Evolutionary conservation across 1,140 invertebrate genomes (phyloP).

Genomic region (Euura saliciscinereae): DNA sequence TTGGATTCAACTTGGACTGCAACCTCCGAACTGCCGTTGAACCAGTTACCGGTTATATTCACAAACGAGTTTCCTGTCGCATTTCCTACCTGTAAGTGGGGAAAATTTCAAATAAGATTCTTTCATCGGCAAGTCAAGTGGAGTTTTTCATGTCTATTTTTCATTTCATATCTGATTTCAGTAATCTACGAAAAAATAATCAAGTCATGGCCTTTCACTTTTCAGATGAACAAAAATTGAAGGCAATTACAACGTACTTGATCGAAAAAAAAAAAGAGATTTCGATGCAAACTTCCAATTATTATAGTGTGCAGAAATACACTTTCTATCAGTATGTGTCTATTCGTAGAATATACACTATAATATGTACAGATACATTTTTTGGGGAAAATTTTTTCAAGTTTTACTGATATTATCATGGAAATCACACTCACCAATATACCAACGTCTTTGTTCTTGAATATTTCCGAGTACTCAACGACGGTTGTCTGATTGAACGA

Average conservation of each 20-base stretch:
- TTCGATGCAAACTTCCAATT: too few relatives aligned
- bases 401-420: not conserved
- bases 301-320: too few relatives aligned
- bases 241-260: too few relatives aligned
- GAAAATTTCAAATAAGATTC: not conserved
- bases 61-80: slow-evolving; percentile 76
- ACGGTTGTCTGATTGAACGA: slow-evolving; percentile 83
- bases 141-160: too few relatives aligned
- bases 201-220: too few relatives aligned
- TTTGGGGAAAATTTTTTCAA: not conserved
- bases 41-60: slow-evolving; percentile 86
- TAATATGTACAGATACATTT: too few relatives aligned
- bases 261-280: too few relatives aligned
- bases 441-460: slow-evolving; percentile 82
- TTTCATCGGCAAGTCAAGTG: not conserved
- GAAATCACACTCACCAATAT: slow-evolving; percentile 72
- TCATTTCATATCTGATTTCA: too few relatives aligned
- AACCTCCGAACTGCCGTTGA: slow-evolving; percentile 76
- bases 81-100: slow-evolving; percentile 66
- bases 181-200: too few relatives aligned
- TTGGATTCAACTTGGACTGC: slow-evolving; percentile 81
- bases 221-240: too few relatives aligned
- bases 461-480: slow-evolving; percentile 86
- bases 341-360: not conserved
- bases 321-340: too few relatives aligned